These are phyloP conservation scores for Xestia ashworthii DNA, from an alignment of 2,888 invertebrate genomes.

Conservation along the genomic window DNA sequence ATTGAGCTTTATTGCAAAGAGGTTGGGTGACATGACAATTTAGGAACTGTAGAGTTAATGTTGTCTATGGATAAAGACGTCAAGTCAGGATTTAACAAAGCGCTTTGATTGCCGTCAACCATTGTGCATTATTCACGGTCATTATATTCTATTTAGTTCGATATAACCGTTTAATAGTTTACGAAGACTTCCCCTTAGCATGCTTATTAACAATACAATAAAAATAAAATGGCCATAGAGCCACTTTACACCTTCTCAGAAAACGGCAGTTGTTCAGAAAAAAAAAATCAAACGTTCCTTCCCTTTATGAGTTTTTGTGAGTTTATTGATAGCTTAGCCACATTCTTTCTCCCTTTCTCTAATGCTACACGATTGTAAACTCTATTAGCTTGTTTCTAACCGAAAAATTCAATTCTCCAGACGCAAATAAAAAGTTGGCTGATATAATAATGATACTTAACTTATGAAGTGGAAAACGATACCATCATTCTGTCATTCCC, in stretches of 20 bases:
- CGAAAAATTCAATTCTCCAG: constrained; percentile 30
- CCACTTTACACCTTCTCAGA: constrained; percentile 91
- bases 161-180: constrained; percentile 90
- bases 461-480: constrained; percentile 89
- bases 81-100: constrained; percentile 86
- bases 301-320: constrained; percentile 79
- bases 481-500: constrained; percentile 87
- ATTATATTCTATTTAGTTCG: constrained; percentile 91
- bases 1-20: constrained; percentile 42
- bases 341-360: constrained; percentile 36
- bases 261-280: constrained; percentile 84
- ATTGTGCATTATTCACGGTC: constrained; percentile 88
- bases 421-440: constrained; percentile 60
- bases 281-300: constrained; percentile 75
- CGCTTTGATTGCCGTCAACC: constrained; percentile 83
- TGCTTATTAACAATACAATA: constrained; percentile 91
- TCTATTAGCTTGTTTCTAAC: constrained; percentile 48
- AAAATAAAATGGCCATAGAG: constrained; percentile 89
- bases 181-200: constrained; percentile 85
- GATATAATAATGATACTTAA: constrained; percentile 81
- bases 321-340: constrained; percentile 72
- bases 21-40: constrained; percentile 41
- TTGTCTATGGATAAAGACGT: constrained; percentile 83
- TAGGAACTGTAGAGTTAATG: constrained; percentile 64
- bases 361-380: constrained; percentile 59